Evolutionary conservation across 2,797 vertebrate species (phyloP), one percentile per base, ranked within the genome.

Genomic region (Adrianichthys oophorus): DNA sequence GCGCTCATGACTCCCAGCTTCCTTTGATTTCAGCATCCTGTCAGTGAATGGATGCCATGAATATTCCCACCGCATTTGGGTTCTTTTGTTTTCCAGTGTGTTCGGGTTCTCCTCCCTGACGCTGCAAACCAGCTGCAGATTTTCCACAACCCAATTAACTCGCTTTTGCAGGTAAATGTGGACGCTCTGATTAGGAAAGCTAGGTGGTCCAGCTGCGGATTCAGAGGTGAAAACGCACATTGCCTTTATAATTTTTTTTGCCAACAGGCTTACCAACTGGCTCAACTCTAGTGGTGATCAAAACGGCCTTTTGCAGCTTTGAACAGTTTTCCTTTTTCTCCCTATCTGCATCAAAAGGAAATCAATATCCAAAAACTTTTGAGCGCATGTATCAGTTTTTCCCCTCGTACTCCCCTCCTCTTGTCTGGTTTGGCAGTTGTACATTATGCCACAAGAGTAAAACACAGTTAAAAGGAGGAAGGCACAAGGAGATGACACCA

Each of bases 351-450:
- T 91, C 85, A 91, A 91, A 92, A 88, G 88, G 74, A 90, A 92
- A 91, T 91, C 90, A 85, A 91, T 90, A 89, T 73, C 78, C 67
- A 61, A 90, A 91, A 92, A 84, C 89, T 91, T 89, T 70, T 70
- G 85, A 84, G 18, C 58, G 29, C 71, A 68, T 82, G 81, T 85
- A 85, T 88, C 74, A 70, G 76, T 78, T 86, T 84, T 82, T 85
- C 59, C 74, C 68, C 75, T 52, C 57, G 56, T 58, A 24, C 42
- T 46, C 59, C 58, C 32, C 51, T 48, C 71, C 50, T 53, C 55
- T 26, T 47, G 15, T 21, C 69, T 72, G 62, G 85, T 84, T 90
- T 79, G 71, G 76, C 85, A 84, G 86, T 88, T 91, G 87, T 73
- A 83, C 76, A 75, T 82, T 78, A 77, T 62, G 75, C 84, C 90